Base-by-base conservation (phyloP, 2,888 invertebrate species). In the Palloptera scutellata region DNA sequence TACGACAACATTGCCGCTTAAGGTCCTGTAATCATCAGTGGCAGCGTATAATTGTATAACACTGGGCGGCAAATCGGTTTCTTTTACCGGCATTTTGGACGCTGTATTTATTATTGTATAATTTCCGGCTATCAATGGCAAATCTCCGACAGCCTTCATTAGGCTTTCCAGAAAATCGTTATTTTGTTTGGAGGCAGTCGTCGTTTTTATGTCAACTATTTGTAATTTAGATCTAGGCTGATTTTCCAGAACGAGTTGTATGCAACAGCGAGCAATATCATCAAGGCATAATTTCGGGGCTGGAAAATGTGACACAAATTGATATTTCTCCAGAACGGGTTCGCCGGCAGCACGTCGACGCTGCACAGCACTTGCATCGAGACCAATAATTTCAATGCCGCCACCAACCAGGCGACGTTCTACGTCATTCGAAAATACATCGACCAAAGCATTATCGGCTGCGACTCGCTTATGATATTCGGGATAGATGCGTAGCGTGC, bases 301-400 rank as follows among this genome's bases (percentile, higher is more conserved):
- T 4, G 83, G 81, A 17, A 78, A 85, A 82, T 92, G 90, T 0
- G 94, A 88, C 10, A 93, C 80, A 78, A 95, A 95, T 69, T 87
- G 86, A 79, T 91, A 91, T 80, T 89, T 89, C 81, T 95, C 95
- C 20, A 95, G 83, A 0, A 93, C 90, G 1, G 95, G 94, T n/a
- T 90, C 87, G 13, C 90, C 90, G 40, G 91, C 88, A 17, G 90
- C 89, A 70, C 89, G 86, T 58, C 89, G 88, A 73, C 90, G 87
- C 0, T 92, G 88, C 52, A 95, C 93, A 0, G 91, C 88, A 67
- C 90, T 92, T 0, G 93, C 93, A 74, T 91, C 89, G 0, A 95
- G 85, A 4, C 94, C 94, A 63, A 90, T 88, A 9, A 95, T 86
- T 84, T 92, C 91, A 1, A 95, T 90, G 68, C 93, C 93, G 55